Evolutionary conservation across 2,113 vertebrate genomes (phyloP).

Genomic region (Girardinichthys multiradiatus): DNA sequence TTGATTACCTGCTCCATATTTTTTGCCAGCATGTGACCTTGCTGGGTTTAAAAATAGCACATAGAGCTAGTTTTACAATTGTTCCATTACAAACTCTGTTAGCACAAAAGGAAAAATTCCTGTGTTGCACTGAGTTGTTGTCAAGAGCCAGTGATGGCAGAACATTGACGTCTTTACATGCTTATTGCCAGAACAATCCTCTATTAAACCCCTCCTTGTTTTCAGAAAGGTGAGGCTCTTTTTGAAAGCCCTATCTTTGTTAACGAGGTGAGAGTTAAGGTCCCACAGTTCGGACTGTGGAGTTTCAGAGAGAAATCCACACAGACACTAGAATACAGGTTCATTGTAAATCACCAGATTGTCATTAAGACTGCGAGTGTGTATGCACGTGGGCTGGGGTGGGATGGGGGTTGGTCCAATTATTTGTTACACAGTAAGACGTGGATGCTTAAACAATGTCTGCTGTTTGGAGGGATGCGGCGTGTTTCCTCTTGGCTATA

Average conservation of each 20-base stretch:
- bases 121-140: slow-evolving; percentile 54
- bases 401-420: not conserved
- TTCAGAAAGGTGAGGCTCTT: slow-evolving; percentile 30
- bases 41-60: slow-evolving; percentile 68
- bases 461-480: slow-evolving; percentile 69
- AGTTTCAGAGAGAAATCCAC: not conserved
- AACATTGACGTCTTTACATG: slow-evolving; percentile 66
- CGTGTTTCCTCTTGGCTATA: slow-evolving; percentile 66
- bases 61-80: slow-evolving; percentile 28
- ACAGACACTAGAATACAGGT: slow-evolving; percentile 2
- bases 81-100: slow-evolving; percentile 54
- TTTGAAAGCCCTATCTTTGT: slow-evolving; percentile 33
- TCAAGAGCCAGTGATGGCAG: slow-evolving; percentile 69
- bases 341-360: not conserved
- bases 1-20: slow-evolving; percentile 12
- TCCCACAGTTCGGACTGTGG: slow-evolving; percentile 10
- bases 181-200: slow-evolving; percentile 47
- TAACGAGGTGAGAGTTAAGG: slow-evolving; percentile 26
- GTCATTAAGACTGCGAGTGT: slow-evolving; percentile 1
- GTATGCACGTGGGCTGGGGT: not conserved
- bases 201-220: slow-evolving; percentile 68
- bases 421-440: slow-evolving; percentile 47
- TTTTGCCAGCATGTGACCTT: slow-evolving; percentile 57
- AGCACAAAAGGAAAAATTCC: slow-evolving; percentile 74
- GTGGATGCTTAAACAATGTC: slow-evolving; percentile 71